Percentiles rank a stretch among this genome's conserved stretches.
phyloP scores from a whole-genome alignment of 1,140 invertebrate species.

The Listronotus bonariensis region DNA sequence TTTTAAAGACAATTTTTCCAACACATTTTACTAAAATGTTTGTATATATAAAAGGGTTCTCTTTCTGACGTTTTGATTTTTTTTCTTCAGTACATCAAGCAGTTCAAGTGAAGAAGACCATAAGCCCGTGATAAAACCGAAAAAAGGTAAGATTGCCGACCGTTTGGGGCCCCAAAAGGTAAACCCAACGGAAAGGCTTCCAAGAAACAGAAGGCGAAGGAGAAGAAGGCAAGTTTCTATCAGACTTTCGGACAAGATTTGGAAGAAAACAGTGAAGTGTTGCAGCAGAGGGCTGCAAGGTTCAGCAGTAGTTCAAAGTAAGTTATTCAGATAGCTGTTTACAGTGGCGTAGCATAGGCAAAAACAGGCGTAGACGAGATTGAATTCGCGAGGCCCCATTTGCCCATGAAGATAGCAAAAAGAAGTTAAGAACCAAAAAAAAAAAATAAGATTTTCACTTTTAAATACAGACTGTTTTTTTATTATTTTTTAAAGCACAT shows the following conservation, averaged over 20 bases:
- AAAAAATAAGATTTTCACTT: no score
- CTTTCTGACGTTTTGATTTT: background rate
- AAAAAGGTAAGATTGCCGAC: constrained; percentile 54
- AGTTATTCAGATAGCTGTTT: background rate
- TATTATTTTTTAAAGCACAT: no score
- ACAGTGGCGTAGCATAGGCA: no score
- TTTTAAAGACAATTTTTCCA: no score
- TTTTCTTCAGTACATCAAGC: constrained; percentile 44
- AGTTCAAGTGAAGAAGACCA: constrained; percentile 51
- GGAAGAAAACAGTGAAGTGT: constrained; percentile 72
- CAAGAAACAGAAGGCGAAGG: constrained; percentile 62
- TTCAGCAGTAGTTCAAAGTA: constrained; percentile 60
- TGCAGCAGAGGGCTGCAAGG: constrained; percentile 84
- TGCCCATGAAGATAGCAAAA: no score
- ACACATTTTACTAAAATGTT: no score
- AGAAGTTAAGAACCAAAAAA: no score
- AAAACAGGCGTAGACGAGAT: no score
- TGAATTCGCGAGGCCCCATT: no score
- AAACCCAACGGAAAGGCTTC: constrained; percentile 46
- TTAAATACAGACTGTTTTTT: no score
- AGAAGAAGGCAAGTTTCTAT: constrained; percentile 69
- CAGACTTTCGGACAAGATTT: constrained; percentile 69
- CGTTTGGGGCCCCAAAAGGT: constrained; percentile 48
- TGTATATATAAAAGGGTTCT: no score
- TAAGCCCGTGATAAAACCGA: constrained; percentile 56